Evolutionary conservation across 2,113 vertebrate genomes (phyloP), one percentile per base, ranked within the genome.

Genomic region (Tragelaphus strepsiceros): DNA sequence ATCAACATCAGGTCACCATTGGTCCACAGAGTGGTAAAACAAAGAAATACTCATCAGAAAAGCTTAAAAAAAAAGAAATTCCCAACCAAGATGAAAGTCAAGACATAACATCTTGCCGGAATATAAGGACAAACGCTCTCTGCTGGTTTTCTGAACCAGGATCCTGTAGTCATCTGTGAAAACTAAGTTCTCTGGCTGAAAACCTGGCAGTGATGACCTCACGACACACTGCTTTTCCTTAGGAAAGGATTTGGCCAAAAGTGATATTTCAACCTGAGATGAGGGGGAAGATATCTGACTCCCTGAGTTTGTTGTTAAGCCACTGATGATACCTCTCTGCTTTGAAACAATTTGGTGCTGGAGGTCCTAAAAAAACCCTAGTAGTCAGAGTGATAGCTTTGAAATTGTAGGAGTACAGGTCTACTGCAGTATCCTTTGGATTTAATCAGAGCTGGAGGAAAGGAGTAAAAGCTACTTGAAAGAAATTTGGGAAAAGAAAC

Each of bases 361-460:
- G 78, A 93, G 77, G 43, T 14, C 15, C 26, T 81, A 53, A 82
- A 58, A 87, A 80, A 90, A 97, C 90, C 74, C 96, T 19, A 4
- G 4, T 26, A 59, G 71, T 90, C 82, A 71, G 84, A 93, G 77
- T 51, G 49, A 83, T 94, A 88, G 96, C 91, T 90, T 96, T 95
- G 62, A 67, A 61, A 92, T 51, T 89, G 82, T 95, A 28, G 88
- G 21, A 85, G 83, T 17, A 49, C 93, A 95, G 89, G 96, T 85
- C 97, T 97, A 96, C 96, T 97, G 96, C 98, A 98, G 98, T 64
- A 94, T 97, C 64, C 95, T 78, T 98, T 92, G 80, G 81, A 94
- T 97, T 98, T 98, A 98, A 98, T 98, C 59, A 74, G 67, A 91
- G 81, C 35, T 49, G 54, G 87, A 96, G 94, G 39, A 97, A 95